Conservation (phyloP, 2,888 invertebrate genomes). For the Rugalucina vietnamica region DNA sequence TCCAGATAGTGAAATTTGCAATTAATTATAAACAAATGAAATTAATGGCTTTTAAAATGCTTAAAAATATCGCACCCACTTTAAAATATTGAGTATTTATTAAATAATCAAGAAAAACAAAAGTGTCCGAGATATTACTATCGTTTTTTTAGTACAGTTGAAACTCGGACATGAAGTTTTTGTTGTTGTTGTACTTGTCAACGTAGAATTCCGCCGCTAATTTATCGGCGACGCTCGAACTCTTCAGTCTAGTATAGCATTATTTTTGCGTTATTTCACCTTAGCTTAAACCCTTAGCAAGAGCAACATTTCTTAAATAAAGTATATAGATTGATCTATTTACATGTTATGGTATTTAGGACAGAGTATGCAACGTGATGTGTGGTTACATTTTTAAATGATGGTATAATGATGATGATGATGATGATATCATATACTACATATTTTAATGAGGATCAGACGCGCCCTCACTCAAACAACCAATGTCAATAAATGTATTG, state of each 20-base stretch:
- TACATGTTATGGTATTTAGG: neutral
- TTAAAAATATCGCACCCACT: neutral
- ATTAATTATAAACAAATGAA: neutral
- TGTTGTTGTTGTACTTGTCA: neutral
- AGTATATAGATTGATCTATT: neutral
- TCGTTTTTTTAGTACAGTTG: neutral
- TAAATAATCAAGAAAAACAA: neutral
- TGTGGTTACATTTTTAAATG: too few relatives aligned
- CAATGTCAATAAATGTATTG: neutral
- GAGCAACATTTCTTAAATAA: neutral
- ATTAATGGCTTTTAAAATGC: neutral
- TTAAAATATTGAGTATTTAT: neutral
- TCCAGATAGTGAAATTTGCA: neutral
- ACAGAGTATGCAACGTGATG: too few relatives aligned
- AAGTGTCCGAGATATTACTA: neutral
- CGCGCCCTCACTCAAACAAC: neutral
- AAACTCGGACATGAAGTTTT: neutral
- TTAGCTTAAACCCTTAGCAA: neutral
- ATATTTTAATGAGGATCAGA: neutral
- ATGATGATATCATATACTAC: neutral
- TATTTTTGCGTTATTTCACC: neutral
- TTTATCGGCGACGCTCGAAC: neutral
- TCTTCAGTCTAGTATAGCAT: neutral
- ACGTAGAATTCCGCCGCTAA: neutral
- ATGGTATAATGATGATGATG: too few relatives aligned